Conservation (phyloP, 1,140 invertebrate species). For the Cydia splendana region DNA sequence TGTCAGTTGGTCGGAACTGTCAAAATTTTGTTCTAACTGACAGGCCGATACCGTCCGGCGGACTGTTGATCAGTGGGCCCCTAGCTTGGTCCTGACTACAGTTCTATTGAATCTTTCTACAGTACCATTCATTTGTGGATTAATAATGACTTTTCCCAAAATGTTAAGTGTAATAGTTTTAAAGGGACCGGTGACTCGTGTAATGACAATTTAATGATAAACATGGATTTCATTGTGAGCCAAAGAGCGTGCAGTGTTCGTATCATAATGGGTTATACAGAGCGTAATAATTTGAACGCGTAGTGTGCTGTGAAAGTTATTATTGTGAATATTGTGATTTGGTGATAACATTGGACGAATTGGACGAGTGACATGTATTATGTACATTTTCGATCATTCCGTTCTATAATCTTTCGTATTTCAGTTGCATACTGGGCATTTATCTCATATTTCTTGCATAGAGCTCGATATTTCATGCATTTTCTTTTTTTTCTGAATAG, state of each 20-base stretch:
- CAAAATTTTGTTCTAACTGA: too few relatives aligned
- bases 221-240: constrained; percentile 37
- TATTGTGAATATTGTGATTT: constrained; percentile 13
- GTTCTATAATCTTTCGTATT: background rate
- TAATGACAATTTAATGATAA: constrained; percentile 32
- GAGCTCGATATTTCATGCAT: too few relatives aligned
- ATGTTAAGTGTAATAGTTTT: background rate
- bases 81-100: too few relatives aligned
- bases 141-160: background rate
- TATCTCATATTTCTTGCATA: too few relatives aligned
- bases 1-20: too few relatives aligned
- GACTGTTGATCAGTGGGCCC: too few relatives aligned
- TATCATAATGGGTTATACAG: constrained; percentile 42
- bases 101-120: background rate
- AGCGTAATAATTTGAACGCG: constrained; percentile 43
- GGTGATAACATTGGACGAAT: background rate
- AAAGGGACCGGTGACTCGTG: constrained; percentile 7
- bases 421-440: too few relatives aligned
- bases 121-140: background rate
- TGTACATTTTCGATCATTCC: background rate
- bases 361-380: background rate
- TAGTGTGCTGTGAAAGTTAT: constrained; percentile 24
- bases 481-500: too few relatives aligned
- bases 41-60: too few relatives aligned
- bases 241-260: constrained; percentile 43